Conservation (phyloP, 2,797 vertebrate genomes). For the Borostomias antarcticus region DNA sequence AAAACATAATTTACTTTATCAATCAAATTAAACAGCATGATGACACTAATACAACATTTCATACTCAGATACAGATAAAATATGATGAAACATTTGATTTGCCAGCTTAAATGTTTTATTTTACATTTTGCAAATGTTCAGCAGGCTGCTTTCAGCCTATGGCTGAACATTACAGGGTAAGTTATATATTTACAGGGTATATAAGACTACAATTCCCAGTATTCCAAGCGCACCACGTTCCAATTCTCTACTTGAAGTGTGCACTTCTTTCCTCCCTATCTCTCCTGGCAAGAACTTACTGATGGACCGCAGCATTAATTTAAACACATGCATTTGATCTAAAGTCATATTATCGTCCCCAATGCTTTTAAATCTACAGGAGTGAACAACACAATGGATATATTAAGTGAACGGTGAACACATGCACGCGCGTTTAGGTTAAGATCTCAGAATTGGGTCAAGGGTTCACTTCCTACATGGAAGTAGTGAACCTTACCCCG, state of each 20-base stretch:
- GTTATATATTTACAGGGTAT: too few relatives aligned
- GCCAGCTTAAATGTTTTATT: too few relatives aligned
- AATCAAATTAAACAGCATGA: too few relatives aligned
- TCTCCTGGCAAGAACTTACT: not conserved
- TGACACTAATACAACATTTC: too few relatives aligned
- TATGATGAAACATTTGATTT: not conserved
- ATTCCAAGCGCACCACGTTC: conserved; percentile 14
- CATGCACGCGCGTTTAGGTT: too few relatives aligned
- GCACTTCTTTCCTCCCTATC: not conserved
- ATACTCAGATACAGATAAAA: not conserved
- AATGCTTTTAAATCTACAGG: not conserved
- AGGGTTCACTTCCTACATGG: not conserved
- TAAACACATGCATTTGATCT: not conserved
- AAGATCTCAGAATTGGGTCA: not conserved
- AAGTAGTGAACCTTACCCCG: conserved; percentile 55
- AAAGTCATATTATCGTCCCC: not conserved
- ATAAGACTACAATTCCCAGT: conserved; percentile 70
- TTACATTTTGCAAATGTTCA: too few relatives aligned
- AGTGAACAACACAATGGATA: not conserved
- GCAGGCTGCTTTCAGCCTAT: too few relatives aligned
- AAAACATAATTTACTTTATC: not conserved
- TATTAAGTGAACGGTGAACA: too few relatives aligned
- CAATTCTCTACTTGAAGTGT: not conserved
- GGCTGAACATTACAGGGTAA: too few relatives aligned
- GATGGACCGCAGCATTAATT: not conserved